phyloP scores from a whole-genome alignment of 2,888 invertebrate species.

The Leptogaster cylindrica region DNA sequence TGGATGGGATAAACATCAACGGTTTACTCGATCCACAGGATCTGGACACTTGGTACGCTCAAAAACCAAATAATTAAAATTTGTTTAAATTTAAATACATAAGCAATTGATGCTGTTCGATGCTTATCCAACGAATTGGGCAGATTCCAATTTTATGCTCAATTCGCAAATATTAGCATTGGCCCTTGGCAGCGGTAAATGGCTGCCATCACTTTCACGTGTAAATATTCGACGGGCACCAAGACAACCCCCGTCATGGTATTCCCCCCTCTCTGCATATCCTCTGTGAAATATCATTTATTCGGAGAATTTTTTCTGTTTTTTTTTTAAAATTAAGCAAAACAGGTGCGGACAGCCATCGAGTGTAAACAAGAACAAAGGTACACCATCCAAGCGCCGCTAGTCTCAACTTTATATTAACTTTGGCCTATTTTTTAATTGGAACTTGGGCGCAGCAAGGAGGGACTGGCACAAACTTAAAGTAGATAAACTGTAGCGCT shows the following conservation, averaged over 20 bases:
- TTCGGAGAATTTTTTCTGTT: neutral
- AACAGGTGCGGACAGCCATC: neutral
- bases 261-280: no score
- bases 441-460: neutral
- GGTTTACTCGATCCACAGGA: neutral
- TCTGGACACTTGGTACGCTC: neutral
- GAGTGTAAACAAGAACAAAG: neutral
- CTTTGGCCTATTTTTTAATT: slow-evolving; percentile 23
- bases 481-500: neutral
- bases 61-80: slow-evolving; percentile 16
- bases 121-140: neutral
- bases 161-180: neutral
- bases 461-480: neutral
- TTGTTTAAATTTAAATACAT: slow-evolving; percentile 16
- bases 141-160: slow-evolving; percentile 21
- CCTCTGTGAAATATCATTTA: neutral
- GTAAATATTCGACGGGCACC: no score
- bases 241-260: no score
- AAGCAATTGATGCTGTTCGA: neutral
- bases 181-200: neutral
- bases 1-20: neutral
- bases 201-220: neutral
- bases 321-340: neutral
- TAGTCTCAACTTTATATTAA: slow-evolving; percentile 15
- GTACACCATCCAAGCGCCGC: neutral